Evolutionary conservation across 2,888 invertebrate species (phyloP), one percentile per base, ranked within the genome.

Genomic region (Neoscelio sp.): DNA sequence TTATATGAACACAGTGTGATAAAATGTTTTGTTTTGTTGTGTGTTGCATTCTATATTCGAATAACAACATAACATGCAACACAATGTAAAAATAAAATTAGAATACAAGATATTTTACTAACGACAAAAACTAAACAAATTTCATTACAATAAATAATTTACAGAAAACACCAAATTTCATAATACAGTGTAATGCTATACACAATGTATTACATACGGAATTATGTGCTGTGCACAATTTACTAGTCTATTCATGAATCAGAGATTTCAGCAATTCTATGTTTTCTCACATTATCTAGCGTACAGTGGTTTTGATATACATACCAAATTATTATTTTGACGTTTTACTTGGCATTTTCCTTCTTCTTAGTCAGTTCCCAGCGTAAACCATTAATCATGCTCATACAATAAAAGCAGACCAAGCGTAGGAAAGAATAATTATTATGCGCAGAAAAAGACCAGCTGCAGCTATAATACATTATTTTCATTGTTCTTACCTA

Each of bases 271-370:
- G 46, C 79, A 79, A 82, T 80, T 65, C 80, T 58, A 52, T 60
- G 54, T 75, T 77, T 80, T 75, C 74, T 33, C 65, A 62, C 46
- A 33, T 33, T 33, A 10, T 33, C 8, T 2, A n/a, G n/a, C n/a
- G 62, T 60, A 62, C 77, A 62, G 54, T 13, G 44, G 68, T 62
- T 80, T 76, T 86, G 86, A 86, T 80, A 71, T 84, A 86, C 82
- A 82, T 68, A 52, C 40, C 62, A 80, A 83, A 87, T 87, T 86
- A 85, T 87, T 86, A 87, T 87, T 87, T 87, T 84, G 86, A 85
- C 84, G 76, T 86, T 80, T 84, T 80, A 65, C 81, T 70, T 75
- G 64, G 67, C 80, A 71, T 80, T 68, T 82, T 82, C 78, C 81
- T 71, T 82, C 68, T 13, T 79, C 40, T 81, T 82, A 64, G 44